phyloP scores from a whole-genome alignment of 2,888 invertebrate species.

The Himalopsyche anomala region DNA sequence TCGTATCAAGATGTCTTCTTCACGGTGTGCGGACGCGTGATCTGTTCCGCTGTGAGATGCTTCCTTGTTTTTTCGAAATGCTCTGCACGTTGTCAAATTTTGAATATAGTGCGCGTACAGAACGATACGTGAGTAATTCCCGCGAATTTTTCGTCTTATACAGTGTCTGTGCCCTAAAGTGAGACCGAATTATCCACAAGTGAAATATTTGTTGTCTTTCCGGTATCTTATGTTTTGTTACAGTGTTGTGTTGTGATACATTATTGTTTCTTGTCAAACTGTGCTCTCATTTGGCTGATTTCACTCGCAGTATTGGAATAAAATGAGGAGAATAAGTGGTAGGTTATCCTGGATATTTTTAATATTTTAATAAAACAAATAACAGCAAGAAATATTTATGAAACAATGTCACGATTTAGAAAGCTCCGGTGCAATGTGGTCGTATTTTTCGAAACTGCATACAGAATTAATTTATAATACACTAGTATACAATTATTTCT shows the following conservation, averaged over 20 bases:
- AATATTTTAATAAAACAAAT: not conserved
- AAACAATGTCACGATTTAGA: conserved; percentile 25
- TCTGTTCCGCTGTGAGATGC: conserved; percentile 28
- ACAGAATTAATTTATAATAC: not conserved
- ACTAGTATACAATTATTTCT: not conserved
- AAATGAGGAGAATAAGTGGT: conserved; percentile 39
- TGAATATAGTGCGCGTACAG: conserved; percentile 6
- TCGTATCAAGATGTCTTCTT: conserved; percentile 18
- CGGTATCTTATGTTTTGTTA: conserved; percentile 21
- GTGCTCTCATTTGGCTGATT: conserved; percentile 44
- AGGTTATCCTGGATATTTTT: not conserved
- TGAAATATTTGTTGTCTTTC: conserved; percentile 42
- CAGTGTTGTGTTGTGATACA: conserved; percentile 51
- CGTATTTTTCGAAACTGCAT: not conserved
- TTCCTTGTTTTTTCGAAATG: conserved; percentile 42
- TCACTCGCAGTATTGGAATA: conserved; percentile 24
- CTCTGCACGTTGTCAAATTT: conserved; percentile 23
- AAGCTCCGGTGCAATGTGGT: conserved; percentile 3
- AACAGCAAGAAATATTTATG: not conserved
- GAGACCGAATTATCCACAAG: conserved; percentile 9
- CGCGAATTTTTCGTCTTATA: conserved; percentile 39
- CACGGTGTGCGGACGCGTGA: not conserved
- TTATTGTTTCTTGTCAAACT: conserved; percentile 57
- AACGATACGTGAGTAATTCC: not conserved
- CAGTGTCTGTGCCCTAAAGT: conserved; percentile 24